Base-by-base conservation (phyloP, 2,888 invertebrate species). In the Actias luna region DNA sequence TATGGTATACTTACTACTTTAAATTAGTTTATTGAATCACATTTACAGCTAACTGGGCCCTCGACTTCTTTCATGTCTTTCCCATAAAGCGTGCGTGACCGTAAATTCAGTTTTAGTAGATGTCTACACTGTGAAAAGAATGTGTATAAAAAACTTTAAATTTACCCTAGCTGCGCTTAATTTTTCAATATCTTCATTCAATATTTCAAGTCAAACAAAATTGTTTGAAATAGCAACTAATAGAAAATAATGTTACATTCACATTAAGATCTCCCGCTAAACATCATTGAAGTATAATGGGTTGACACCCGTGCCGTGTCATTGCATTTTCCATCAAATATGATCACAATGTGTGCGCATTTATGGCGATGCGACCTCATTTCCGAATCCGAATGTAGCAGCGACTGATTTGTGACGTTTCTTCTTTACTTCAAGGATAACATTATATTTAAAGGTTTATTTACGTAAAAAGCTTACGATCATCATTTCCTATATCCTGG, bases 301-400 rank as follows among this genome's bases (percentile, higher is more conserved):
- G 35, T 55, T 73, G 73, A 75, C 74, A 76, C 71, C 46, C 69
- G 68, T 68, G 67, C 72, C 76, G 72, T 74, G 75, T 75, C 77
- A 79, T 74, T 73, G 74, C 78, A 79, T 80, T 84, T 82, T 78
- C 79, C 78, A 74, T 74, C 75, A 73, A 80, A 78, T 74, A 74
- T 69, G 74, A 74, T 73, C 78, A 75, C 73, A 76, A 75, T 76
- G 68, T 75, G 68, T 74, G 73, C 73, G 76, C 80, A 75, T 80
- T 80, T 69, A 35, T 64, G 59, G 36, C 57, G 36, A 62, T 60
- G 33, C 57, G 36, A 62, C 63, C 36, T 39, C 50, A 55, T 63
- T 63, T 59, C 25, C 59, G 55, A n/a, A n/a, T 36, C 35, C 31
- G 4, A 36, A 29, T 31, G 58, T 5, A 50, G 25, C 31, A 52